phyloP scores from a whole-genome alignment of 2,888 invertebrate genomes.

The Pollenia amentaria region DNA sequence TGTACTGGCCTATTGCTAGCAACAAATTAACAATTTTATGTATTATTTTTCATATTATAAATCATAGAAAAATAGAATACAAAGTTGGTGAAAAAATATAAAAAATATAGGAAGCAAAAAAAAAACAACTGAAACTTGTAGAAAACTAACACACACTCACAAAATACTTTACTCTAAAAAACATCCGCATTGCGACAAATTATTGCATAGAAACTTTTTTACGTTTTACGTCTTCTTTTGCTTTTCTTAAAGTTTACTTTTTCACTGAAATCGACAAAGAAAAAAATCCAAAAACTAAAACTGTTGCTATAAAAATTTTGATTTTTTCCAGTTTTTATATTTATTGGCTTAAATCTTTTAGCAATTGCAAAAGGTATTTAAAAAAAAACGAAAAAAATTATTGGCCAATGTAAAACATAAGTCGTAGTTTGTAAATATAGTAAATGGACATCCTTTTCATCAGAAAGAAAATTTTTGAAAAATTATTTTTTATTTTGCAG shows the following conservation, averaged over 20 bases:
- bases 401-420: conserved; percentile 26
- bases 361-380: conserved; percentile 20
- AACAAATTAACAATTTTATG: conserved; percentile 63
- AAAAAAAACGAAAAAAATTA: not conserved
- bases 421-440: conserved; percentile 10
- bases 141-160: conserved; percentile 36
- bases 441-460: not conserved
- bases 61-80: conserved; percentile 65
- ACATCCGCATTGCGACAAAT: conserved; percentile 78
- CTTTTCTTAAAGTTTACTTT: conserved; percentile 66
- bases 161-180: conserved; percentile 58
- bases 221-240: conserved; percentile 63
- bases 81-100: conserved; percentile 25
- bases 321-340: not conserved
- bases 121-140: conserved; percentile 24
- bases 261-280: conserved; percentile 33
- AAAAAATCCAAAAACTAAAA: conserved; percentile 13
- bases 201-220: conserved; percentile 75
- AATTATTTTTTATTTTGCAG: too few species aligned
- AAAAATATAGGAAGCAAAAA: conserved; percentile 46
- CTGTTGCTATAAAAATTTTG: conserved; percentile 33
- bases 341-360: conserved; percentile 1
- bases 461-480: not conserved
- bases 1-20: conserved; percentile 15
- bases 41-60: conserved; percentile 65